Percentiles rank a stretch among this genome's conserved stretches.
phyloP scores from a whole-genome alignment of 2,888 invertebrate species.

The Drosophila buzzatii region DNA sequence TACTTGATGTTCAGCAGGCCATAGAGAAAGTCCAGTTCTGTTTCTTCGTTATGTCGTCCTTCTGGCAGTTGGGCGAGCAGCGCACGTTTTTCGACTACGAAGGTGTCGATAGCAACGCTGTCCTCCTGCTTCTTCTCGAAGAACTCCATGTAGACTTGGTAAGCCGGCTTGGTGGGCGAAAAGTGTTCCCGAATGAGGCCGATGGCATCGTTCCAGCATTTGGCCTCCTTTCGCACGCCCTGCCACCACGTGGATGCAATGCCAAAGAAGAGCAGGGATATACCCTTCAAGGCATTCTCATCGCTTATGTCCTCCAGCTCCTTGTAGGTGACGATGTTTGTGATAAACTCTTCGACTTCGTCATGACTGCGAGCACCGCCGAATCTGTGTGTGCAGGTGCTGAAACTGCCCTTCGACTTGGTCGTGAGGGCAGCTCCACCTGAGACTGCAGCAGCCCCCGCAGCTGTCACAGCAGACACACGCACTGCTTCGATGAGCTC shows the following conservation, averaged over 20 bases:
- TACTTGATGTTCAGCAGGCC: constrained; percentile 81
- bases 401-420: constrained; percentile 77
- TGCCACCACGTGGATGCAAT: constrained; percentile 84
- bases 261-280: constrained; percentile 78
- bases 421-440: constrained; percentile 15
- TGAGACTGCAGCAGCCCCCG: background rate
- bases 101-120: constrained; percentile 74
- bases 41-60: constrained; percentile 80
- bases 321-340: constrained; percentile 78
- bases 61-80: constrained; percentile 82
- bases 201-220: constrained; percentile 81
- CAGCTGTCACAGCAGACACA: background rate
- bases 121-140: constrained; percentile 77
- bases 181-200: constrained; percentile 81
- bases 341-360: constrained; percentile 82
- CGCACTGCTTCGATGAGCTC: constrained; percentile 14
- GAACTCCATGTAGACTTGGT: constrained; percentile 83
- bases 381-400: constrained; percentile 72
- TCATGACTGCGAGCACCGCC: constrained; percentile 79
- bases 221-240: constrained; percentile 82
- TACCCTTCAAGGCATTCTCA: constrained; percentile 80
- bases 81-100: constrained; percentile 81
- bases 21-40: constrained; percentile 82
- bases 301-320: constrained; percentile 81
- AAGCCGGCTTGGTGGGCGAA: constrained; percentile 81